Base-by-base conservation (phyloP, 2,797 vertebrate genomes). In the Cyprinella venusta region DNA sequence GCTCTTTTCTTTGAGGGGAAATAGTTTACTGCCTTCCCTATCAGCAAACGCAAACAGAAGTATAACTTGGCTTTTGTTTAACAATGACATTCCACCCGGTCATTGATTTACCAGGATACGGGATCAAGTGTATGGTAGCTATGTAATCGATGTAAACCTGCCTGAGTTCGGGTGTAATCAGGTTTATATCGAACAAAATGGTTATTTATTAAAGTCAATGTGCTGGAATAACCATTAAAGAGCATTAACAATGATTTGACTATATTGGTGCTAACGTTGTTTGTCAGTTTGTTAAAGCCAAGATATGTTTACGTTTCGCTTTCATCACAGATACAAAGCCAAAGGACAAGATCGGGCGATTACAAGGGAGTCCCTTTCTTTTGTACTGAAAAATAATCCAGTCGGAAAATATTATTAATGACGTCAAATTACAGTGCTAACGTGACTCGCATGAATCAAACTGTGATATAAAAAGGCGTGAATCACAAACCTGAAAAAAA, bases 61-160 rank as follows among this genome's bases (percentile, higher is more conserved):
- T 45, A 13, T 4, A 4, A 40, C 38, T 40, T 48, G 59, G 10
- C 59, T 61, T 70, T 63, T 33, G 38, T 64, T 64, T 48, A 74
- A 61, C 30, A 8, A 10, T 76, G 52, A 33, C 40, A 69, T 80
- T 86, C 72, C 61, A 21, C 12, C n/a, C 6, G 69, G 76, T 78
- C 61, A 81, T 65, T 71, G 12, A 71, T 85, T 85, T 40, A 85
- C 79, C 54, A 26, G 38, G 63, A 71, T 24, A 65, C 16, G 6
- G 61, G 70, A 59, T 54, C 42, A 24, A 18, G 10, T 45, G 26
- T 69, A 50, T 30, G 33, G 74, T 33, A 33, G 30, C 30, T 54
- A 54, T 42, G 24, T 36, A 19, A 45, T 52, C 16, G 19, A 77
- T 54, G 50, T 8, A 33, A 81, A 69, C 48, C 33, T 16, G 16